phyloP scores from a whole-genome alignment of 2,113 vertebrate species.

The Ceyx margarethae region DNA sequence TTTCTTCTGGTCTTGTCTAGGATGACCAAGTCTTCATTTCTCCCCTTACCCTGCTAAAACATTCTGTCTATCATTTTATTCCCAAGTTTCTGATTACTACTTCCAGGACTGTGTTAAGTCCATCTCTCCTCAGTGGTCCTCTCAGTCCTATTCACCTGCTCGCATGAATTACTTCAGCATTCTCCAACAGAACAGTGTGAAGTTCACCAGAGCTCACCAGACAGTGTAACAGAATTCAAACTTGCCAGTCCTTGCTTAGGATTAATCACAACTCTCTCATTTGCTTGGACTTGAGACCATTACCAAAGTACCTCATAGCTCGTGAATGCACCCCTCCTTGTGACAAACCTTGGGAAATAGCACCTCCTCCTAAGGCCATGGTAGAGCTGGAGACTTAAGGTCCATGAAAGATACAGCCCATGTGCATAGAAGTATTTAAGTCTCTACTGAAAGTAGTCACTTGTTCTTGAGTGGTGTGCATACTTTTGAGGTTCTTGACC shows the following conservation, averaged over 20 bases:
- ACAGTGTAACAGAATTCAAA: neutral
- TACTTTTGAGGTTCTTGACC: neutral
- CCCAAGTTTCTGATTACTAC: neutral
- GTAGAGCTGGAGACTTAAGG: neutral
- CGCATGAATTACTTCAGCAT: neutral
- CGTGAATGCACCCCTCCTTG: neutral
- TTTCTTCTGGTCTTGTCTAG: neutral
- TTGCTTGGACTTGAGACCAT: neutral
- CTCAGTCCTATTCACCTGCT: neutral
- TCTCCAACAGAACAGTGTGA: neutral
- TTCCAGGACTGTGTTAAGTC: neutral
- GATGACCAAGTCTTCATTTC: neutral
- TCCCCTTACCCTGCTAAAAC: neutral
- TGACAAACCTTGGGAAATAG: neutral
- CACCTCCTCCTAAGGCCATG: neutral
- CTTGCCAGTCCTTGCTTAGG: neutral
- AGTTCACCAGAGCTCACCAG: neutral
- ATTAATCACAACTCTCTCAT: neutral
- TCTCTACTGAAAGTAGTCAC: neutral
- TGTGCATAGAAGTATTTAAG: neutral
- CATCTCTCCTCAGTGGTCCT: neutral
- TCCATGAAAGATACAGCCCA: neutral
- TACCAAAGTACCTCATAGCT: neutral
- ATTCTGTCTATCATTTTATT: neutral
- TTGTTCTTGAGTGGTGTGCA: neutral